Conservation (phyloP, 2,888 invertebrate genomes). For the Hyposoter dolosus region DNA sequence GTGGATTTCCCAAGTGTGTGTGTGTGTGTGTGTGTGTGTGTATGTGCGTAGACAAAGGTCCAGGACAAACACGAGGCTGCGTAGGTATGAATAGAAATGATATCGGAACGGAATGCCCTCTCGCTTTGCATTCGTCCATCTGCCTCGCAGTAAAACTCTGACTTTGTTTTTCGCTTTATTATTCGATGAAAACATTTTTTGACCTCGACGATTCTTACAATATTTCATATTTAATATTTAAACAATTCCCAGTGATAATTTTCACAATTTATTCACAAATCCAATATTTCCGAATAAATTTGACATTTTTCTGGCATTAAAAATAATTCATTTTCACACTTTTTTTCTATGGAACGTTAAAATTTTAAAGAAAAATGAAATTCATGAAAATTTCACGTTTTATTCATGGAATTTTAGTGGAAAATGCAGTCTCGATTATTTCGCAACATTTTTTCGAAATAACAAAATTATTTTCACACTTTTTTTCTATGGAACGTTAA, state of each 20-base stretch:
- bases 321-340: background rate
- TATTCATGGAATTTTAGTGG: no score
- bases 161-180: background rate
- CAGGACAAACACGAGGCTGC: slow-evolving; percentile 1
- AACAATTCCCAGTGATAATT: background rate
- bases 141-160: background rate
- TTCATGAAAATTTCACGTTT: no score
- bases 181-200: background rate
- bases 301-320: background rate
- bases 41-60: background rate
- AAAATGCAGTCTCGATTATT: no score
- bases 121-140: slow-evolving; percentile 15
- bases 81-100: slow-evolving; percentile 44
- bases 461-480: background rate
- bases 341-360: background rate
- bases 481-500: background rate
- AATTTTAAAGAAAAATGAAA: no score
- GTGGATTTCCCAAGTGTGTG: slow-evolving; percentile 3
- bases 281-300: background rate
- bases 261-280: background rate
- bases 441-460: background rate
- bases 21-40: background rate
- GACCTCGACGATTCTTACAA: background rate
- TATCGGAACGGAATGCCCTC: slow-evolving; percentile 16
- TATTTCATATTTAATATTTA: background rate